Evolutionary conservation across 1,140 invertebrate species (phyloP), one percentile per base, ranked within the genome.

Genomic region (Calephelis virginiensis): DNA sequence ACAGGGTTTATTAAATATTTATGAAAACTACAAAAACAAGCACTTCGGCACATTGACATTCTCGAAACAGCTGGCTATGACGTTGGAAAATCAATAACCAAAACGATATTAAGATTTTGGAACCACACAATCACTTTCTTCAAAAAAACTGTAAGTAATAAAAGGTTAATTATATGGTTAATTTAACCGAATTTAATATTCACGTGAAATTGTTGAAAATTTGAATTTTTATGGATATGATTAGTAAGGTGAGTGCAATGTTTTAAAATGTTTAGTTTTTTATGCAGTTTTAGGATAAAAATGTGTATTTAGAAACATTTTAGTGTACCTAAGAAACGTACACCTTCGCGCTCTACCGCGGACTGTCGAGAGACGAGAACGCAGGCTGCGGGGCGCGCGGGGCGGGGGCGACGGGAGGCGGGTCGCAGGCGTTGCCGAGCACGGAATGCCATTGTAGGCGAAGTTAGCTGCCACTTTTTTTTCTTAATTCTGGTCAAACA

Each of bases 401-500:
- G 80, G 78, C 78, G 82, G 78, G 80, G 72, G 68, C 72, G 76
- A 71, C 75, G 78, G 77, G 80, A 75, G 82, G 86, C 77, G 85
- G 85, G 77, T 66, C 80, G 75, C 78, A 73, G 78, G 78, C 77
- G 78, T 78, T 69, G 71, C 79, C 77, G 71, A 69, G 70, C 69
- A 67, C 78, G 84, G 86, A 89, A 90, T 89, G 86, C 87, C 87
- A 90, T 90, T 85, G 85, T 86, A 88, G 84, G 86, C 85, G 85
- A 89, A 87, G 83, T 89, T 83, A 82, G 85, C 85, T 77, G 88
- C 83, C 83, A 89, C 85, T 90, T 90, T 90, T 89, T 74, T 88
- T 83, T 87, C 86, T 88, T 79, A 75, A 83, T 89, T 90, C 86
- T 90, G 85, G 88, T 89, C 85, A 90, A 89, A 89, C 88, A 88